phyloP scores from a whole-genome alignment of 2,797 vertebrate species.

The Acridotheres tristis region DNA sequence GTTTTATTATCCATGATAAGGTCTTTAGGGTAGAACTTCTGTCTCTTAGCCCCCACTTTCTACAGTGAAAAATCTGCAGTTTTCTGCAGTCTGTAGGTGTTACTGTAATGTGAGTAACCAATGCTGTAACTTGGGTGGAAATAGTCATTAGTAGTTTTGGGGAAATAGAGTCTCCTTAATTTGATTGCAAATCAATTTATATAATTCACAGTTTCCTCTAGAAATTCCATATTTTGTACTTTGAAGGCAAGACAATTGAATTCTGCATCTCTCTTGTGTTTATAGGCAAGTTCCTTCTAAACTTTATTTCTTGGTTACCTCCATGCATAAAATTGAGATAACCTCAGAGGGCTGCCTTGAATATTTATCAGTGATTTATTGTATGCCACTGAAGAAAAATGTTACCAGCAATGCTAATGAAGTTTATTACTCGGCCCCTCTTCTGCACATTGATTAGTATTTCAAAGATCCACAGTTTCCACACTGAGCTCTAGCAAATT shows the following conservation, averaged over 20 bases:
- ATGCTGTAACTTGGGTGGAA: not conserved
- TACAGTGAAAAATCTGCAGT: not conserved
- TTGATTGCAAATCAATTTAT: not conserved
- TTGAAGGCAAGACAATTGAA: not conserved
- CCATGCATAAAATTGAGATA: conserved; percentile 39
- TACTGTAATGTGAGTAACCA: not conserved
- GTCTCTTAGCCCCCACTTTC: not conserved
- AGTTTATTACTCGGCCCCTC: not conserved
- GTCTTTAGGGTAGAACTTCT: not conserved
- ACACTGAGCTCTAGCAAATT: not conserved
- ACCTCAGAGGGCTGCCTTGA: conserved; percentile 23
- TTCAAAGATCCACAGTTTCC: not conserved
- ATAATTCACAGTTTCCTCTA: not conserved
- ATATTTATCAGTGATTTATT: conserved; percentile 48
- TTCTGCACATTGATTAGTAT: not conserved
- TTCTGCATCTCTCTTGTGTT: not conserved
- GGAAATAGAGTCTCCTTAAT: not conserved
- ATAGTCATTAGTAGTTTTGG: not conserved
- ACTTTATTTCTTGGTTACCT: not conserved
- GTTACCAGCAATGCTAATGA: conserved; percentile 33
- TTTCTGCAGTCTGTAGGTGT: not conserved
- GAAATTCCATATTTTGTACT: not conserved
- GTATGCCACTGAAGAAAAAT: not conserved
- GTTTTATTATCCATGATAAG: not conserved
- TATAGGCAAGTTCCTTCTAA: not conserved